Evolutionary conservation across 2,888 invertebrate genomes (phyloP), one percentile per base, ranked within the genome.

Genomic region (Athetis lepigone): DNA sequence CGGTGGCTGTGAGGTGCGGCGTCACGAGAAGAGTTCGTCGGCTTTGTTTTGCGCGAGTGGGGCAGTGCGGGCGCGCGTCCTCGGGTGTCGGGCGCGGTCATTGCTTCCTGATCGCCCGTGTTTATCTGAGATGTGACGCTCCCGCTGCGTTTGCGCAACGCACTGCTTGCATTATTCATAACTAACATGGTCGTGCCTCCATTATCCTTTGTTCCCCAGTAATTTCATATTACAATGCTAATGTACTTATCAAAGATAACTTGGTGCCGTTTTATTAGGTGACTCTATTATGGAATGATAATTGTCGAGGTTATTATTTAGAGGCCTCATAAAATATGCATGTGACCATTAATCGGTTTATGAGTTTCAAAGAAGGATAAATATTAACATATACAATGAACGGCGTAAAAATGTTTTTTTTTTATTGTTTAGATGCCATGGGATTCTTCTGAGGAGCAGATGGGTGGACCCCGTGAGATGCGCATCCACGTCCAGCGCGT

Each of bases 401-500:
- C 1, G 27, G 7, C 1, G 23, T 11, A 37, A 8, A 51, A 37
- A 29, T 23, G 25, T 25, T 23, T 58, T 42, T 74, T 80, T 47
- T 9, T 42, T 47, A 77, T 47, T 81, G 63, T 54, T 47, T 81
- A 95, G 94, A 88, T 94, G 91, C 94, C 94, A 79, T 95, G 95
- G 95, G 95, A 94, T 59, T 93, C 93, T 0, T 94, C 94, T 0
- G 94, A 94, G 77, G 93, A 95, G 80, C 93, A 93, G 86, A 90
- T 92, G 89, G 85, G 82, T 6, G 84, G 80, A 8, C 90, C 90
- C 29, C 92, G 93, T 47, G 94, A 95, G 83, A 95, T 95, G 92
- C 92, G 95, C 62, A 95, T 95, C 80, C 95, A 95, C 79, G 95
- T 95, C 2, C 95, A 95, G 82, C 88, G 95, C 33, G 94, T 95